These are phyloP conservation scores for Thelaira solivaga DNA, from an alignment of 2,888 invertebrate species.

Conservation along the genomic window DNA sequence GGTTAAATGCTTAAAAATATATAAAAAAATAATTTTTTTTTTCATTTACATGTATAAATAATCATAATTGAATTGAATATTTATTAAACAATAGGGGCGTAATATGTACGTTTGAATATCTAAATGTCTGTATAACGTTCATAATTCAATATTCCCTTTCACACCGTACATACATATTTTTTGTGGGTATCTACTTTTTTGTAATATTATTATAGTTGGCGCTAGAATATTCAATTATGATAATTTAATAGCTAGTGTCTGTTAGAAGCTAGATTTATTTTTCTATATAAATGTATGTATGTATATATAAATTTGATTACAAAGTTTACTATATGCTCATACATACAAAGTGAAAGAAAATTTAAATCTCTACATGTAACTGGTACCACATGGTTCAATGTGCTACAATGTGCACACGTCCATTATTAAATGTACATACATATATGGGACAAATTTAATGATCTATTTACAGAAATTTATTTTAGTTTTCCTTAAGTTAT, in stretches of 20 bases:
- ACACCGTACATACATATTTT: neutral
- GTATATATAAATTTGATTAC: neutral
- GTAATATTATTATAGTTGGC: constrained; percentile 53
- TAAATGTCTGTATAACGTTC: constrained; percentile 21
- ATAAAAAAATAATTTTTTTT: neutral
- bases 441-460: neutral
- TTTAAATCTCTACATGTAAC: constrained; percentile 63
- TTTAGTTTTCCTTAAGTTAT: too few relatives aligned
- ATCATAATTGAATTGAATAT: constrained; percentile 38
- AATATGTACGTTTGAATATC: constrained; percentile 23
- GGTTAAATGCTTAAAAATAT: neutral
- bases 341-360: constrained; percentile 21
- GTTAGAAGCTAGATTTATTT: constrained; percentile 16
- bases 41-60: neutral
- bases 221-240: constrained; percentile 55
- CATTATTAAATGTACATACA: too few relatives aligned
- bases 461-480: too few relatives aligned
- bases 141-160: constrained; percentile 15
- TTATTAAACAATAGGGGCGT: constrained; percentile 67
- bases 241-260: constrained; percentile 42
- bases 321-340: neutral
- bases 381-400: constrained; percentile 67
- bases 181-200: constrained; percentile 5
- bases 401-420: too few relatives aligned
- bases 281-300: neutral